phyloP scores from a whole-genome alignment of 35 echinoderm and acorn worm genomes.

The Stichopus chloronotus region DNA sequence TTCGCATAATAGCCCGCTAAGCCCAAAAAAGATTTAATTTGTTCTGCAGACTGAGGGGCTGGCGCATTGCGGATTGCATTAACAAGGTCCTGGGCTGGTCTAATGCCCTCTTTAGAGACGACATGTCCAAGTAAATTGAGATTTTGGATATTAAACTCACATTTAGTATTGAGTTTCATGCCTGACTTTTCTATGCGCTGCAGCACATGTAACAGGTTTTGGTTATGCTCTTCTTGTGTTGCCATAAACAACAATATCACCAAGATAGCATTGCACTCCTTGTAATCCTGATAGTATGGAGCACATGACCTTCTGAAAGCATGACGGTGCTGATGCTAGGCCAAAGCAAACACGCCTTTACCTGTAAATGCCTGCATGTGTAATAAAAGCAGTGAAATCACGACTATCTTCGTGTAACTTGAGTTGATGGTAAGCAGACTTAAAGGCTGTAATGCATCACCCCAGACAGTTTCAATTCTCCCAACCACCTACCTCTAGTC shows the following conservation, averaged over 20 bases:
- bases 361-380: conserved; percentile 60
- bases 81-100: conserved; percentile 41
- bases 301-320: conserved; percentile 59
- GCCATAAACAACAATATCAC: too few relatives aligned
- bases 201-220: too few relatives aligned
- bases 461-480: too few relatives aligned
- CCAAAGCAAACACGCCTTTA: conserved; percentile 60
- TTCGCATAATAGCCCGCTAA: conserved; percentile 25
- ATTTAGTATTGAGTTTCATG: conserved; percentile 68
- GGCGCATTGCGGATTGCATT: background rate
- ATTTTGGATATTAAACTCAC: conserved; percentile 49
- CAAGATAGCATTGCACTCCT: conserved; percentile 52
- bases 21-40: conserved; percentile 31
- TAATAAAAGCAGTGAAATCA: too few relatives aligned
- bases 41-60: background rate
- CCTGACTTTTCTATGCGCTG: conserved; percentile 34
- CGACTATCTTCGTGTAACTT: too few relatives aligned
- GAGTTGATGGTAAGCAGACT: too few relatives aligned
- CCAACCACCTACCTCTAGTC: too few relatives aligned
- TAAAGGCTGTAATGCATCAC: too few relatives aligned
- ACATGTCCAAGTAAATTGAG: conserved; percentile 62
- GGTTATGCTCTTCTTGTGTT: too few relatives aligned
- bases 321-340: conserved; percentile 49
- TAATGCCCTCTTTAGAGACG: conserved; percentile 41
- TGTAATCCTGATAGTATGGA: conserved; percentile 36